Base-by-base conservation (phyloP, 2,888 invertebrate species). In the Acrobasis consociella region DNA sequence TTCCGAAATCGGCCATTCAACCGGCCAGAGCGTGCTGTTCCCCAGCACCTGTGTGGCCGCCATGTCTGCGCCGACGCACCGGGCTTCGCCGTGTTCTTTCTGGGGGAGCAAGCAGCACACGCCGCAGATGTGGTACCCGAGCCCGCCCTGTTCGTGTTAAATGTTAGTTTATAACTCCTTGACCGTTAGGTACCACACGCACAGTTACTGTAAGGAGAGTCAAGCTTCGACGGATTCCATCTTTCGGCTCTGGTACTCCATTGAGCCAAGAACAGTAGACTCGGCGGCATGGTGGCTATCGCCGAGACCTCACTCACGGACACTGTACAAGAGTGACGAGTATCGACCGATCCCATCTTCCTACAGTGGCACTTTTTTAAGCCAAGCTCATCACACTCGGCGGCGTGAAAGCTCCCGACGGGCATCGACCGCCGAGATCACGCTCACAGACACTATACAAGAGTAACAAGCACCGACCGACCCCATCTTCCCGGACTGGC, bases 341-440 rank as follows among this genome's bases (percentile, higher is more conserved):
- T 16, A 53, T 65, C 53, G 60, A 79, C 78, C 63, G 74, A 66
- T 17, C 74, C 76, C 17, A 63, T 72, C 15, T 69, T 73, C 5
- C 77, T 68, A 68, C 93, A 93, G 13, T 72, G 72, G 71, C 94
- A 94, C 75, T 94, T 93, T 11, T 64, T 68, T 0, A 93, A 77
- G 0, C 90, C 89, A 0, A 93, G 73, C 7, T 80, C 65, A 0
- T 87, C 88, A 72, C 93, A 94, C 72, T 93, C 93, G 0, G 87
- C 82, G 1, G 93, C 93, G 67, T 91, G 91, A 64, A 93, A 94
- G 60, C 76, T 76, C 9, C 83, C 80, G 65, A 87, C 89, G 0
- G 56, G 62, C 93, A 94, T 2, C 82, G 77, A 0, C 93, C 93
- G 38, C 88, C 87, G 50, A 93, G 75, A 0, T 92, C 93, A 69